Evolutionary conservation across 2,797 vertebrate species (phyloP), one percentile per base, ranked within the genome.

Genomic region (Triplophysa yarkandensis): DNA sequence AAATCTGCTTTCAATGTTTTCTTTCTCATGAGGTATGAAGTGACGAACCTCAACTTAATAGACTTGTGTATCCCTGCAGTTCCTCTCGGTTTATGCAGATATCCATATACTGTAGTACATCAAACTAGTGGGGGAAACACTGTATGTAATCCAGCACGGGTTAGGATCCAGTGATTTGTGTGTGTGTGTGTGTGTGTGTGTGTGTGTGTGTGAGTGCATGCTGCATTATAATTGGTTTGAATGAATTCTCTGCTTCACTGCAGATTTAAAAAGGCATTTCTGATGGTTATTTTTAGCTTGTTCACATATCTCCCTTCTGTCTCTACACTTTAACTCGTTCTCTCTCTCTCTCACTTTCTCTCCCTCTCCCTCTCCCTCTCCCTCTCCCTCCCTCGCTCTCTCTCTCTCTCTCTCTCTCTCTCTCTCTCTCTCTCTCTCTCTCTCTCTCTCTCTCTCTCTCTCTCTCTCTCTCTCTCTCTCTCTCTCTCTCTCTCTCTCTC

Each of bases 281-380:
- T 85, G 83, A 87, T 10, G 81, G 83, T 88, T 92, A 91, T 92
- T 92, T 92, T 92, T 90, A 90, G 89, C 80, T 79, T 73, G 81
- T 76, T 88, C 83, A 83, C 82, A 83, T 86, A 87, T 85, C 86
- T 82, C 84, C 78, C 82, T 78, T 84, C 84, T 84, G 81, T 86
- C 87, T 84, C 83, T 77, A 84, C 80, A 77, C 80, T 87, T 85
- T 83, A 85, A 80, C 82, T 85, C 80, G 80, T 82, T 79, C 83
- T 80, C 84, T 69, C 80, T 83, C 80, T 87, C 83, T 9, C 36
- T n/a, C 80, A 77, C 80, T 87, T 85, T 83, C 85, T 80, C 82
- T 85, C 80, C 79, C 82, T 79, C 83, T 80, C 84, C 68, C 80
- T 83, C 80, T 87, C 83, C 10, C 36, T n/a, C n/a, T n/a, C n/a